These are phyloP conservation scores for Datnioides undecimradiatus DNA, from an alignment of 2,113 vertebrate genomes.

Conservation along the genomic window DNA sequence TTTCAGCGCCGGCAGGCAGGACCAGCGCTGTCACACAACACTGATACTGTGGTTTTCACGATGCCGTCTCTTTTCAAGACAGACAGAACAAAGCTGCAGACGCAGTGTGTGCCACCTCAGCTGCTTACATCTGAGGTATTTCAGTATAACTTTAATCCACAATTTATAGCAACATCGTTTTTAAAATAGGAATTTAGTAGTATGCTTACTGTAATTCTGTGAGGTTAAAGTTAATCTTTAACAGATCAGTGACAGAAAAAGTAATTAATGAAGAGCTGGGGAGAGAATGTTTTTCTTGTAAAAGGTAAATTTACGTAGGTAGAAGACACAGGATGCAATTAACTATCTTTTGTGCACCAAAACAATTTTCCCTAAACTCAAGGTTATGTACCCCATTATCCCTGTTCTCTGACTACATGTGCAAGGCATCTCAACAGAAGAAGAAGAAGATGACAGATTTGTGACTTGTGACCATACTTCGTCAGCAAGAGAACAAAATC, in stretches of 20 bases:
- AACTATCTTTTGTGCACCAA: not conserved
- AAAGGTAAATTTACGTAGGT: not conserved
- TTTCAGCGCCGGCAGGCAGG: constrained; percentile 52
- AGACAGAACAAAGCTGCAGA: constrained; percentile 12
- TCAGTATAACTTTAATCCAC: constrained; percentile 5
- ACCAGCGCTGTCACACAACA: constrained; percentile 14
- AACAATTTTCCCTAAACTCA: not conserved
- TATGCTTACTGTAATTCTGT: not conserved
- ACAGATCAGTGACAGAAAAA: not conserved
- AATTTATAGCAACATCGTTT: not conserved
- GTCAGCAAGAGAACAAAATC: not conserved
- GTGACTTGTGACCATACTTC: not conserved
- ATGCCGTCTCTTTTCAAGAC: constrained; percentile 23
- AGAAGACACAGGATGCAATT: not conserved
- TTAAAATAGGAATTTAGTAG: not conserved
- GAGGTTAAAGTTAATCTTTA: not conserved
- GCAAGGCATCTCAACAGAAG: not conserved
- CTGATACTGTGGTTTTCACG: constrained; percentile 32
- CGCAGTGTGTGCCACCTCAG: not conserved
- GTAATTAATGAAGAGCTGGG: not conserved
- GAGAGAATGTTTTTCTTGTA: not conserved
- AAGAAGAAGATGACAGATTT: no score
- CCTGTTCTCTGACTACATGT: not conserved
- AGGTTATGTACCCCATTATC: not conserved
- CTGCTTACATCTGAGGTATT: not conserved